Percentiles rank a stretch among this genome's conserved stretches.
Conservation (phyloP, 2,888 invertebrate species). For the Microctonus brassicae region DNA sequence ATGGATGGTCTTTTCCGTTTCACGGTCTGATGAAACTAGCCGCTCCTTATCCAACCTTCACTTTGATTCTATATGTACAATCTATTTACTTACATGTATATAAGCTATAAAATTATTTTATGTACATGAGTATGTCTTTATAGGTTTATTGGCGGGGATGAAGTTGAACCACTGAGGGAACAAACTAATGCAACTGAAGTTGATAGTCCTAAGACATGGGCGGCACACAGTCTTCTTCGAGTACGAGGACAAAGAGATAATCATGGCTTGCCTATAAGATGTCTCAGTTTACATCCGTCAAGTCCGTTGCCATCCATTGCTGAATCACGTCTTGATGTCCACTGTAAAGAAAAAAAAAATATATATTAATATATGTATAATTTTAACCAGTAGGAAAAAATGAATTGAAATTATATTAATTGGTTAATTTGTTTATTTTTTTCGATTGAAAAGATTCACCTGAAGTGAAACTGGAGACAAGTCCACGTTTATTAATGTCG, state of each 20-base stretch:
- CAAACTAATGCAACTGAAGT: conserved; percentile 89
- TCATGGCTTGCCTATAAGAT: conserved; percentile 83
- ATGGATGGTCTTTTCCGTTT: conserved; percentile 57
- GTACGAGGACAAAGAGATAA: conserved; percentile 85
- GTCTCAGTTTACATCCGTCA: conserved; percentile 88
- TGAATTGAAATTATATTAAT: too few species aligned
- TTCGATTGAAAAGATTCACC: conserved; percentile 71
- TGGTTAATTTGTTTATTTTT: too few species aligned
- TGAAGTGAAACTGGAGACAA: conserved; percentile 71
- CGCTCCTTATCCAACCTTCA: conserved; percentile 56
- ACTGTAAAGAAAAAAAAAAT: conserved; percentile 77
- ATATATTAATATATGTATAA: background rate
- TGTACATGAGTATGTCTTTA: background rate
- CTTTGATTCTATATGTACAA: background rate
- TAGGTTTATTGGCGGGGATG: conserved; percentile 61
- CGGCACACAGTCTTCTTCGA: conserved; percentile 86
- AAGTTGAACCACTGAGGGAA: conserved; percentile 57
- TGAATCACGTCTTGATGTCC: conserved; percentile 85
- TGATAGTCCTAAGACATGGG: conserved; percentile 88
- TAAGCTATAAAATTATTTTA: background rate
- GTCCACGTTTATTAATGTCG: conserved; percentile 68
- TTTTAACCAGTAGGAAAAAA: background rate
- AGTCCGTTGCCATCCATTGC: conserved; percentile 80
- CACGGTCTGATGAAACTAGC: conserved; percentile 60
- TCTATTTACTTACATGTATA: background rate